A percentile compares a stretch with the other conserved stretches of the same genome.
Conservation (phyloP, 2,888 invertebrate species). For the Prionchulus punctatus region DNA sequence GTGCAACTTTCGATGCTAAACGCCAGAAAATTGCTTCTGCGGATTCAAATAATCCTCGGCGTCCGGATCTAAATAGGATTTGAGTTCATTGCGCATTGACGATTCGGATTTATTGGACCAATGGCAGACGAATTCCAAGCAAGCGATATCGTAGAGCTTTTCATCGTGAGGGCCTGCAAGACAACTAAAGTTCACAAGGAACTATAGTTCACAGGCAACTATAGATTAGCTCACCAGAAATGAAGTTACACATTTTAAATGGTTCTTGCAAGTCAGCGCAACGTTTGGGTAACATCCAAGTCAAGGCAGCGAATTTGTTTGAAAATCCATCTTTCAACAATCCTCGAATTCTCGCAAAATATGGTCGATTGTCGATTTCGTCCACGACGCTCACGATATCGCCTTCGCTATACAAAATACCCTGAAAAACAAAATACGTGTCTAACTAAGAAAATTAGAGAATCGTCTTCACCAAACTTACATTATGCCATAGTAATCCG, state of each 20-base stretch:
- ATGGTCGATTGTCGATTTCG: constrained; percentile 50
- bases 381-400: constrained; percentile 75
- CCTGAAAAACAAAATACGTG: neutral
- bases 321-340: constrained; percentile 78
- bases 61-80: too few relatives aligned
- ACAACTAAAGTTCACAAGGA: too few relatives aligned
- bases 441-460: neutral
- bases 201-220: too few relatives aligned
- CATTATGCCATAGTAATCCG: neutral
- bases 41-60: neutral
- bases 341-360: constrained; percentile 75
- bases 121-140: neutral
- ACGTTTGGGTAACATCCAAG: constrained; percentile 82
- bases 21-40: neutral
- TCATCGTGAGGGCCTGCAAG: neutral
- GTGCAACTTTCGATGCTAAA: too few relatives aligned
- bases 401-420: constrained; percentile 49
- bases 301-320: constrained; percentile 74
- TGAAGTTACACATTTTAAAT: too few relatives aligned
- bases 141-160: neutral
- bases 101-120: neutral
- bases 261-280: too few relatives aligned
- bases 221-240: too few relatives aligned
- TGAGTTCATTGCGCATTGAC: too few relatives aligned
- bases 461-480: neutral